Base-by-base conservation (phyloP, 2,113 vertebrate genomes). In the Mohoua ochrocephala region DNA sequence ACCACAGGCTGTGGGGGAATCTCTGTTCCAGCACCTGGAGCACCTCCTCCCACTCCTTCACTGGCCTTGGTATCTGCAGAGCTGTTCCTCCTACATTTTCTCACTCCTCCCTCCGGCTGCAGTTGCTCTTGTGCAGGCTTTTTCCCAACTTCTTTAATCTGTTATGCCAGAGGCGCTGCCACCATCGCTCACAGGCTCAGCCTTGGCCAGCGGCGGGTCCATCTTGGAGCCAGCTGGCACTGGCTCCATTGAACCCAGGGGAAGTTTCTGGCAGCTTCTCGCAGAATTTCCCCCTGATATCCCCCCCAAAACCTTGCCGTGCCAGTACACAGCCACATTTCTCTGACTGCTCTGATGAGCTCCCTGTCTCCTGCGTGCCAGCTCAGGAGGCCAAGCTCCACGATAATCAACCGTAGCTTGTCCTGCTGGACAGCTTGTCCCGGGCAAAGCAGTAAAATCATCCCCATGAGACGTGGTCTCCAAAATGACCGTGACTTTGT, bases 131-230 rank as follows among this genome's bases (percentile, higher is more conserved):
- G 47, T 8, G 7, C 13, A 61, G 41, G 8, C 2, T 9, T 41
- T 39, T 15, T 2, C 9, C 5, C 3, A 8, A 14, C 10, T 27
- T 75, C 27, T 78, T 47, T 37, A 53, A 19, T 49, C 17, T 8
- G 19, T 65, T 30, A 41, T 56, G 42, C 5, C 47, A 59, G 42
- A 68, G 30, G n/a, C 0, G 0, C 24, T 45, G 27, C 39, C 45
- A 19, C 56, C 7, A 1, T 49, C 0, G 0, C 13, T 39, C 39
- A 26, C 35, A 24, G 42, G 26, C 50, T 63, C 17, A 5, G 27
- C 44, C 42, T 63, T 80, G 49, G 35, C 31, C 39, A 10, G 49
- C 0, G 0, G 33, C 0, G 0, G 45, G 30, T 67, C 33, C 1
- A 0, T 27, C 70, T n/a, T 68, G 27, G 26, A 82, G 37, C 81